Evolutionary conservation across 2,888 invertebrate genomes (phyloP).

Genomic region (Creontiades dilutus): DNA sequence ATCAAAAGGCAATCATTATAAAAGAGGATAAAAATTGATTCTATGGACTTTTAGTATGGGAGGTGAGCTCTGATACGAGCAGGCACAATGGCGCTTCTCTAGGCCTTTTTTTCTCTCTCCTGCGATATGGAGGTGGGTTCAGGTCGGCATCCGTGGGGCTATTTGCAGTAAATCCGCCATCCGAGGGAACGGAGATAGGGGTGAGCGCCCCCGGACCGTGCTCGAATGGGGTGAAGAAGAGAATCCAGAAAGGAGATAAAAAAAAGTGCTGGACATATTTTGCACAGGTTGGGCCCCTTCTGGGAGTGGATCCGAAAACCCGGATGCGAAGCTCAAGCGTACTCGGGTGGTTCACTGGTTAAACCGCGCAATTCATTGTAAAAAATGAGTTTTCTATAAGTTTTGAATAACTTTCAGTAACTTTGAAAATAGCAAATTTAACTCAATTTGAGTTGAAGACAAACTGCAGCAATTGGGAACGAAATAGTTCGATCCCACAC

Average conservation of each 20-base stretch:
- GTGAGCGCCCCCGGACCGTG: slow-evolving; percentile 15
- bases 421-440: too few relatives aligned
- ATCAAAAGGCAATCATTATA: slow-evolving; percentile 64
- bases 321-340: too few relatives aligned
- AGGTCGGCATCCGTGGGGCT: slow-evolving; percentile 28
- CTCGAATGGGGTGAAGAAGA: slow-evolving; percentile 15
- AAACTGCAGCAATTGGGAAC: too few relatives aligned
- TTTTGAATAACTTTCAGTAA: too few relatives aligned
- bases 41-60: slow-evolving; percentile 52
- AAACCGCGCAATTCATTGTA: too few relatives aligned
- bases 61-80: slow-evolving; percentile 34
- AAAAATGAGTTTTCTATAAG: too few relatives aligned
- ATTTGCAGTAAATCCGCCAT: slow-evolving; percentile 64
- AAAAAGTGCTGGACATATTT: neutral
- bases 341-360: too few relatives aligned
- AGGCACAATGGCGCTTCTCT: slow-evolving; percentile 32
- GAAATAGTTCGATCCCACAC: too few relatives aligned
- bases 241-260: slow-evolving; percentile 6
- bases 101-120: slow-evolving; percentile 33
- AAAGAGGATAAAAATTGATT: slow-evolving; percentile 66
- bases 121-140: slow-evolving; percentile 19
- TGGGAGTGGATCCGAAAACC: neutral
- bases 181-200: neutral
- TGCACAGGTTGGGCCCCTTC: neutral
- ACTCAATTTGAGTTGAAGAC: too few relatives aligned